phyloP scores from a whole-genome alignment of 2,888 invertebrate genomes.

The Cybosia mesomella region DNA sequence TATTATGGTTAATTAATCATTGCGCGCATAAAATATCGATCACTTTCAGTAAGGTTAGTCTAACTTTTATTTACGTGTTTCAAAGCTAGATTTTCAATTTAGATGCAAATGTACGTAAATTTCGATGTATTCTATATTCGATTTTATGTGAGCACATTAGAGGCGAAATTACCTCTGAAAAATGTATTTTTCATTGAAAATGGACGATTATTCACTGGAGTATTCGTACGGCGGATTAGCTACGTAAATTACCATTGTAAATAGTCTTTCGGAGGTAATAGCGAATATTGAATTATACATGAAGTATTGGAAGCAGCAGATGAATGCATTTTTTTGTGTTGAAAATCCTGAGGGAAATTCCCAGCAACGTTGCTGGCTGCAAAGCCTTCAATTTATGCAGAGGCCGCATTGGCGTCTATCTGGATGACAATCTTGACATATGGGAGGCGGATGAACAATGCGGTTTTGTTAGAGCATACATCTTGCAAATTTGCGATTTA shows the following conservation, averaged over 20 bases:
- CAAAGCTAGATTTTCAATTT: constrained; percentile 44
- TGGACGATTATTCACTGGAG: constrained; percentile 59
- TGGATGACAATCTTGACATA: constrained; percentile 78
- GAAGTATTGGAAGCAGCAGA: constrained; percentile 71
- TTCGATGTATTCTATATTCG: constrained; percentile 41
- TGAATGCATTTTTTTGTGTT: constrained; percentile 71
- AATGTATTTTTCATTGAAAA: constrained; percentile 56
- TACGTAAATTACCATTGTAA: constrained; percentile 72
- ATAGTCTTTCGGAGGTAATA: constrained; percentile 67
- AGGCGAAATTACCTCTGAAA: constrained; percentile 50
- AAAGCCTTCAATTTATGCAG: constrained; percentile 83
- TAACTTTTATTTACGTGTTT: constrained; percentile 34
- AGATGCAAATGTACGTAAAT: constrained; percentile 46
- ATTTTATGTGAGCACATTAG: constrained; percentile 41
- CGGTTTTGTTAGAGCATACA: constrained; percentile 56
- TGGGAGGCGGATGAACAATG: constrained; percentile 69
- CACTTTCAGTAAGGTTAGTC: constrained; percentile 25
- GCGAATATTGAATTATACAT: constrained; percentile 79
- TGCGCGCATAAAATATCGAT: constrained; percentile 23
- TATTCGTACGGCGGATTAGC: constrained; percentile 65
- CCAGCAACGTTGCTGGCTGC: constrained; percentile 71
- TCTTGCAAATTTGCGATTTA: constrained; percentile 37
- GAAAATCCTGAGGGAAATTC: constrained; percentile 82
- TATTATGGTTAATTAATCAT: constrained; percentile 29
- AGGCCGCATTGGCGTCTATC: constrained; percentile 74